phyloP scores from a whole-genome alignment of 2,113 vertebrate species.

The Hypanus sabinus region DNA sequence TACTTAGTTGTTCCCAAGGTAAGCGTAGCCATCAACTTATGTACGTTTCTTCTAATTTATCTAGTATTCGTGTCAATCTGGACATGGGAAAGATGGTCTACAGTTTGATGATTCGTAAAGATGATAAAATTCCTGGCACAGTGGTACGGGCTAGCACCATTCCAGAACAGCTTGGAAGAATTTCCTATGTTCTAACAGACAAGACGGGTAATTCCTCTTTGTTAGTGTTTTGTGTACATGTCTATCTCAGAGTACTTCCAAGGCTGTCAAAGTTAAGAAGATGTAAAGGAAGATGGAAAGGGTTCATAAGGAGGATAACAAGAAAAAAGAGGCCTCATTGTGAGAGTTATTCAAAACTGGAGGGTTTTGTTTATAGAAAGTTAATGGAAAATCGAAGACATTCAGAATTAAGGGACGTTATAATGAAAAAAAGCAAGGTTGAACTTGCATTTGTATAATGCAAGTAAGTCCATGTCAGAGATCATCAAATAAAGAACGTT shows the following conservation, averaged over 20 bases:
- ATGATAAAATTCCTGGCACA: conserved; percentile 88
- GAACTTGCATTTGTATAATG: not conserved
- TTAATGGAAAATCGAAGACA: not conserved
- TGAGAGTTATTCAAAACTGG: not conserved
- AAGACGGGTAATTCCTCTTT: conserved; percentile 73
- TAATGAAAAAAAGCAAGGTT: not conserved
- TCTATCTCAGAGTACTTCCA: not conserved
- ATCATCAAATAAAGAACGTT: not conserved
- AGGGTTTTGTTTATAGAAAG: not conserved
- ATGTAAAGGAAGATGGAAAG: not conserved
- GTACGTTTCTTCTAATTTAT: not conserved
- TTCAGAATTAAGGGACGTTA: not conserved
- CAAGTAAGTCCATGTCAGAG: not conserved
- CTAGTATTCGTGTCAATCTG: conserved; percentile 86
- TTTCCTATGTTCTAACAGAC: conserved; percentile 92
- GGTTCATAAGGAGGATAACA: not conserved
- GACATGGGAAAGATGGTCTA: conserved; percentile 99
- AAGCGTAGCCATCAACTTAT: not conserved
- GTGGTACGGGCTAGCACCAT: conserved; percentile 94
- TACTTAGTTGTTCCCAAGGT: not conserved
- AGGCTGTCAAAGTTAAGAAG: not conserved
- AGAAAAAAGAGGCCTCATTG: not conserved
- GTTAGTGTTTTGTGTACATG: not conserved
- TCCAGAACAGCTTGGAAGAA: conserved; percentile 88
- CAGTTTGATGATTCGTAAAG: conserved; percentile 94